Base-by-base conservation (phyloP, 2,888 invertebrate species). In the Yponomeuta plumbellus region DNA sequence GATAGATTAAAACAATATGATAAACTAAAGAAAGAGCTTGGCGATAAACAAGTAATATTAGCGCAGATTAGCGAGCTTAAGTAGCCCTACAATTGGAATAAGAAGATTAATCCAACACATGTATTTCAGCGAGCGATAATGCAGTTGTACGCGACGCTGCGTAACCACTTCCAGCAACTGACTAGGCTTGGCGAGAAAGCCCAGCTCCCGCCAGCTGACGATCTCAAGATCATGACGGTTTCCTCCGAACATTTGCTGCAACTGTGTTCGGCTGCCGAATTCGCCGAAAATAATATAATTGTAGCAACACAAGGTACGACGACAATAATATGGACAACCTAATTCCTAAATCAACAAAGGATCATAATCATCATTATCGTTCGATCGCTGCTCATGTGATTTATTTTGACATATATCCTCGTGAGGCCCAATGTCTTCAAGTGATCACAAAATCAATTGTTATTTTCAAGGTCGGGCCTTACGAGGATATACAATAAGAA, bases 211-310 rank as follows among this genome's bases (percentile, higher is more conserved):
- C 69, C 83, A 0, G 71, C 80, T 0, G 84, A 85, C 1, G 85
- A 89, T n/a, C 71, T 88, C 58, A 76, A 71, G 0, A 79, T 89
- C 39, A 85, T 88, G 85, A 88, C 88, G 67, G 80, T 88, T 76
- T 73, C 80, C 0, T 84, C 88, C 0, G 82, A 83, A 10, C 86
- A 88, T 69, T 71, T 89, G 64, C 73, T 88, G 20, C 79, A 83
- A 67, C 70, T 88, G 11, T 88, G 88, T 66, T 72, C 81, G 6
- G 52, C 34, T 23, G 2, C 58, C 10, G 39, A 62, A 5, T 52
- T 52, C 44, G 1, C 44, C 13, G 44, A 52, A 17, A 13, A 52
- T 52, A 52, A 13, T 3, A 52, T 5, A 13, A 17, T 52, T 52
- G 44, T 52, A 5, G 44, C 44, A 13, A 52, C 44, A 52, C 44